Base-by-base conservation (phyloP, 2,888 invertebrate species). In the Ophonus ardosiacus region DNA sequence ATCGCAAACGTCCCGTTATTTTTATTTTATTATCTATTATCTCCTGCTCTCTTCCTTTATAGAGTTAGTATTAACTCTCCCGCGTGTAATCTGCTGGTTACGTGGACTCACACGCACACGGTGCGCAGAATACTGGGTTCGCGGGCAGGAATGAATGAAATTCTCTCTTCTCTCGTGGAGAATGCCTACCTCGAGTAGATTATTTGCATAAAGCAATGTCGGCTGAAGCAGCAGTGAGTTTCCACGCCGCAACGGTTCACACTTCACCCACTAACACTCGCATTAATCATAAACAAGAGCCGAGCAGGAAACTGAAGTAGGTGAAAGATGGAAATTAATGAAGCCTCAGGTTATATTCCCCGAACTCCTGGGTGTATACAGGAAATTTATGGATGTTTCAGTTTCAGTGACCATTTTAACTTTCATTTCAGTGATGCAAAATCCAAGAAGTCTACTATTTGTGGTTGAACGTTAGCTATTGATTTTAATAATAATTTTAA, bases 51-150 rank as follows among this genome's bases (percentile, higher is more conserved):
- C 10, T 2, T 51, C 8, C 10, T 51, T 13, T 51, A 15, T 59
- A 15, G 17, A 68, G 10, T n/a, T 68, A 38, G 31, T 31, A 31
- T 68, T 68, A 31, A 31, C 6, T 24, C 68, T 13, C 13, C 38
- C n/a, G 68, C 68, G 68, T 68, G 68, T 68, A 68, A 68, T 15
- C 68, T 68, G 31, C 6, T 38, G 7, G 15, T 31, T 31, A 13
- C 38, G 68, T 38, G 15, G 68, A 68, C 68, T 68, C 68, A 68
- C 68, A 68, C 68, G 68, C 68, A 68, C 68, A 68, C 68, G 68
- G 68, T 68, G 68, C 68, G 38, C 68, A 68, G 38, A 38, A 38
- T 68, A 5, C 68, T 31, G 68, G 24, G 31, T 13, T 31, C 68
- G 68, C n/a, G 68, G 24, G n/a, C 68, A 31, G 43, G 43, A 24